Evolutionary conservation across 2,888 invertebrate species (phyloP).

Genomic region (Sipha maydis): DNA sequence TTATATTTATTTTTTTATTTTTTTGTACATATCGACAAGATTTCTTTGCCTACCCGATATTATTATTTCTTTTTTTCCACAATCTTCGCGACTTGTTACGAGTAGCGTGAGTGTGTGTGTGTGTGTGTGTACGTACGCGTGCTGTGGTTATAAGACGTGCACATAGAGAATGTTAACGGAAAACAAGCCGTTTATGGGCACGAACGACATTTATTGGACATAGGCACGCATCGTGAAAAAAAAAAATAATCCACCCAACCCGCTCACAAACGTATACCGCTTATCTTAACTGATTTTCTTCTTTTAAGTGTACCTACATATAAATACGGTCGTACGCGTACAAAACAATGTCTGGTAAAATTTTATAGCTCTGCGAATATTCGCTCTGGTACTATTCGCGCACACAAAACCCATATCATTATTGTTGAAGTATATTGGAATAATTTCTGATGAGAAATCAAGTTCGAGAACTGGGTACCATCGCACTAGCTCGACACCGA

Average conservation of each 20-base stretch:
- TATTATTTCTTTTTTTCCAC: background rate
- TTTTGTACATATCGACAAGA: slow-evolving; percentile 39
- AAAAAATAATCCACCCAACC: slow-evolving; percentile 40
- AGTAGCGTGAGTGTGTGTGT: background rate
- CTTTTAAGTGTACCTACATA: background rate
- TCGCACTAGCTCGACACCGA: background rate
- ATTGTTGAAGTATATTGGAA: background rate
- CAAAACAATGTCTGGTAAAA: background rate
- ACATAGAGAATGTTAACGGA: slow-evolving; percentile 53
- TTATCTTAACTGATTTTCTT: slow-evolving; percentile 42
- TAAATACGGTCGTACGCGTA: background rate
- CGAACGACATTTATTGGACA: slow-evolving; percentile 54
- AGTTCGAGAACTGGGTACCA: background rate
- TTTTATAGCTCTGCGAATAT: background rate
- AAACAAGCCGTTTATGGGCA: slow-evolving; percentile 59
- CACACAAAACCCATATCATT: background rate
- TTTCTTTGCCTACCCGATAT: slow-evolving; percentile 29
- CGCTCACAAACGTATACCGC: slow-evolving; percentile 47
- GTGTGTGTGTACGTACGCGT: background rate
- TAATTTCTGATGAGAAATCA: background rate
- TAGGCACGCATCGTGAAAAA: slow-evolving; percentile 38
- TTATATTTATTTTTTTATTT: slow-evolving; percentile 11
- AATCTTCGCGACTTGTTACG: slow-evolving; percentile 5
- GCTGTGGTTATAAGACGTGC: slow-evolving; percentile 9
- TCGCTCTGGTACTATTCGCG: background rate